Conservation (phyloP, 2,113 vertebrate species). For the Gavialis gangeticus region DNA sequence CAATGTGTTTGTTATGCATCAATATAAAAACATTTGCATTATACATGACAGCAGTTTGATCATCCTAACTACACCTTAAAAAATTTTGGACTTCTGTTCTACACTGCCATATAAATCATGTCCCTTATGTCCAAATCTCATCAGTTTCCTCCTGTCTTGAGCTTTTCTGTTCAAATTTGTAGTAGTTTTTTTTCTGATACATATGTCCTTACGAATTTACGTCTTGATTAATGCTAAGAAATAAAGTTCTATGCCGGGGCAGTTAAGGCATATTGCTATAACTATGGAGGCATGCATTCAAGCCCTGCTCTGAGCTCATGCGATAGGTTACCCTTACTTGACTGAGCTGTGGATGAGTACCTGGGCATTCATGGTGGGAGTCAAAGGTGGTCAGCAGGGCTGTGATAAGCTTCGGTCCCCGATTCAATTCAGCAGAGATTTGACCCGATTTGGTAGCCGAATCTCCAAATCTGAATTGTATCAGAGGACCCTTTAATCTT, state of each 20-base stretch:
- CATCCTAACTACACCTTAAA: not conserved
- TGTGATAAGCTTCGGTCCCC: no score
- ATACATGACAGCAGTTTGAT: not conserved
- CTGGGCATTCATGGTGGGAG: no score
- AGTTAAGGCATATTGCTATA: not conserved
- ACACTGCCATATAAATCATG: rapidly evolving
- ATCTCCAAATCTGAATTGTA: no score
- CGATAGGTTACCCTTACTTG: no score
- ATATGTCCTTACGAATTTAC: not conserved
- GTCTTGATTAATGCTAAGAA: not conserved
- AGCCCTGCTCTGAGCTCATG: no score
- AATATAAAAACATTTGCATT: not conserved
- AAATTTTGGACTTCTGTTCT: not conserved
- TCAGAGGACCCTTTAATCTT: no score
- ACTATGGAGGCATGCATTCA: no score
- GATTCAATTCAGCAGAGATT: no score
- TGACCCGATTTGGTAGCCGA: no score
- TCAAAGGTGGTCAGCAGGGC: no score
- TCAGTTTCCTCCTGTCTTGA: not conserved
- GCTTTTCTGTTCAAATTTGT: not conserved
- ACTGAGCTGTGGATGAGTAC: no score
- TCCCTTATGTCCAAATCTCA: not conserved
- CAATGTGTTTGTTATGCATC: not conserved
- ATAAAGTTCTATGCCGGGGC: no score
- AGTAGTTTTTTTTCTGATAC: not conserved